Base-by-base conservation (phyloP, 2,113 vertebrate species). In the Protobothrops mucrosquamatus region DNA sequence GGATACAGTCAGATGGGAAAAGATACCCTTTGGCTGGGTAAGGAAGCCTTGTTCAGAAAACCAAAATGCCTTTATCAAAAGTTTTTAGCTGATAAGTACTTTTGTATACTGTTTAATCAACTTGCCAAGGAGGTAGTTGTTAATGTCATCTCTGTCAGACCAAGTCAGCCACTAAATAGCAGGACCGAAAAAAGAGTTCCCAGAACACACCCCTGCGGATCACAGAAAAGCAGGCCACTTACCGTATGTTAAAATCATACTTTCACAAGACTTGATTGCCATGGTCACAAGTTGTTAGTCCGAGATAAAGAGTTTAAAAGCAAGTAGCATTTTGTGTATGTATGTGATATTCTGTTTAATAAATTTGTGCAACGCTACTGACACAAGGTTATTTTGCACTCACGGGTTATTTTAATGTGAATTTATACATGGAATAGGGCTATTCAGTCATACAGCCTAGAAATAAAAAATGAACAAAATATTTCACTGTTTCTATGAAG, bases 361-460 rank as follows among this genome's bases (percentile, higher is more conserved):
- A 92, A 12, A 9, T 88, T 90, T 95, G 96, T 93, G 95, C 92
- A 96, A 55, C 94, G 91, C 94, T 97, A 90, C 61, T 92, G 91
- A 92, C 94, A 96, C 94, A 95, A 90, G 96, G 96, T 96, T 20
- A 96, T 93, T 97, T 98, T 97, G 93, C 96, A 97, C 59, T 96
- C 91, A 91, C 1, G 11, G 94, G 86, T 91, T 96, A 96, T 98
- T 95, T 96, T 59, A 91, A 92, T 95, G 92, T 92, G 87, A 95
- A 61, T 94, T 52, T 90, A 54, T 91, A 97, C 94, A 90, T 69
- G 15, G 56, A 95, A 95, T 59, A 95, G 94, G 95, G 59, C 89
- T 54, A 81, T 95, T 95, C 92, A 93, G 95, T 81, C 95, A 94
- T 94, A 54, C 87, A 89, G 56, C 26, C 23, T 87, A 89, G 15